Evolutionary conservation across 2,113 vertebrate genomes (phyloP).

Genomic region (Trachemys scripta): DNA sequence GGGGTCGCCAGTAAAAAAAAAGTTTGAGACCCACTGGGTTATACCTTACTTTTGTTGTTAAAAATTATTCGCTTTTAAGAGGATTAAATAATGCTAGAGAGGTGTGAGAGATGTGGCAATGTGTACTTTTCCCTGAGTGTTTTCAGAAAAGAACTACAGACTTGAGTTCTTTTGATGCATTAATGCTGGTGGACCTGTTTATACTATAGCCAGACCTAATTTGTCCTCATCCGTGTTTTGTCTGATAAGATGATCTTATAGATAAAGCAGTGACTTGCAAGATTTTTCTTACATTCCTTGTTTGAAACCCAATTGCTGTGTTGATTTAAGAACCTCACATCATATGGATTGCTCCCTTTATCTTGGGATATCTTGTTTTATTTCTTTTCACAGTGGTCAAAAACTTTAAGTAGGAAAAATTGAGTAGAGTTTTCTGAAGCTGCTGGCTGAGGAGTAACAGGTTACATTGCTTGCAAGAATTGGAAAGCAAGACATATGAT

Average conservation of each 20-base stretch:
- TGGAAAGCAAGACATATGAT: neutral
- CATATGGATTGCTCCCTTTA: neutral
- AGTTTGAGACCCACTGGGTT: neutral
- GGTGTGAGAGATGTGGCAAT: neutral
- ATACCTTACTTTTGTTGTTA: neutral
- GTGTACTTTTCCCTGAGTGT: neutral
- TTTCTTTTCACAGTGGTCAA: neutral
- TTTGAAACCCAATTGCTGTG: neutral
- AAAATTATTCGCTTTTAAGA: neutral
- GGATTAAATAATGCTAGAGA: neutral
- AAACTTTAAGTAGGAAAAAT: neutral
- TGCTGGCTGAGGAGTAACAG: neutral
- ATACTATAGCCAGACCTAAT: neutral
- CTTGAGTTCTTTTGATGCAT: neutral
- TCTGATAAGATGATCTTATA: neutral
- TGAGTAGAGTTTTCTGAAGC: neutral
- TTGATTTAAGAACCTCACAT: neutral
- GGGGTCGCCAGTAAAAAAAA: too few species aligned
- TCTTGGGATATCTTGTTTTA: neutral
- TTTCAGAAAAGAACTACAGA: neutral
- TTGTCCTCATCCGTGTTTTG: neutral
- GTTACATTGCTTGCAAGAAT: neutral
- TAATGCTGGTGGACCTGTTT: neutral
- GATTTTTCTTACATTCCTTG: neutral
- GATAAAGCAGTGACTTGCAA: neutral